Conservation (phyloP, 2,888 invertebrate species). For the Drosophila mercatorum region DNA sequence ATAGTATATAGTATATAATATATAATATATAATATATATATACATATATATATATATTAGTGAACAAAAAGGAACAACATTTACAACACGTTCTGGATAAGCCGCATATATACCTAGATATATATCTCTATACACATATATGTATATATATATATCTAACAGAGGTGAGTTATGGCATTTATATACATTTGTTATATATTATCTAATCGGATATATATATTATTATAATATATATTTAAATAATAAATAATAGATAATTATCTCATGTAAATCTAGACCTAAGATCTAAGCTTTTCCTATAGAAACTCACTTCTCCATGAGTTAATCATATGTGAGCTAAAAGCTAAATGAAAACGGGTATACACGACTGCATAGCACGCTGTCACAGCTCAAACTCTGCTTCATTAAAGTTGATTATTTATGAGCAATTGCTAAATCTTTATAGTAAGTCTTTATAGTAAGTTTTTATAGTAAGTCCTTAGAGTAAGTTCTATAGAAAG, state of each 20-base stretch:
- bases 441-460: too few relatives aligned
- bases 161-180: constrained; percentile 35
- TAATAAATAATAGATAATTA: constrained; percentile 1
- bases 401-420: too few relatives aligned
- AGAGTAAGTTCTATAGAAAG: too few relatives aligned
- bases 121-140: constrained; percentile 12
- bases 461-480: too few relatives aligned
- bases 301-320: not conserved
- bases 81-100: constrained; percentile 48
- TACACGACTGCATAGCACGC: not conserved
- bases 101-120: constrained; percentile 8
- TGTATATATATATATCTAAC: constrained; percentile 21
- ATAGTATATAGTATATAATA: too few relatives aligned
- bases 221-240: not conserved
- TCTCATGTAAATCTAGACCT: not conserved
- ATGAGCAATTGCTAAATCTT: too few relatives aligned
- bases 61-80: constrained; percentile 38
- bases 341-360: not conserved
- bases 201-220: not conserved
- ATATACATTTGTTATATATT: not conserved
- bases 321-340: too few relatives aligned
- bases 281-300: not conserved
- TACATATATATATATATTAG: constrained; percentile 17
- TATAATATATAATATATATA: constrained; percentile 12
- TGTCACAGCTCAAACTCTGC: not conserved